Base-by-base conservation (phyloP, 2,888 invertebrate species). In the Scaeva pyrastri region DNA sequence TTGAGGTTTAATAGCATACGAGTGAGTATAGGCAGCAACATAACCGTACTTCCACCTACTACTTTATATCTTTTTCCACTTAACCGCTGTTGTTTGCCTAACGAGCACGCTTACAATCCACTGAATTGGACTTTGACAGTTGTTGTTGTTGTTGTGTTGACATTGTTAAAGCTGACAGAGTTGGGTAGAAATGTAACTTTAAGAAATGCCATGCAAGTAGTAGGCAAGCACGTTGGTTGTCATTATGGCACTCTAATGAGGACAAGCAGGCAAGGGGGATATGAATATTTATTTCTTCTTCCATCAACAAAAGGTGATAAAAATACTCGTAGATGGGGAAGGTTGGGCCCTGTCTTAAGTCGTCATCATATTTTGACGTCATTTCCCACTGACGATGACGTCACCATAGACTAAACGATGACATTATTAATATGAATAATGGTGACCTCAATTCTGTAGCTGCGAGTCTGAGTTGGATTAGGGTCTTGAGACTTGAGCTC, bases 101-200 rank as follows among this genome's bases (percentile, higher is more conserved):
- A 79, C 79, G 79, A 79, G 72, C 45, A 71, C 43, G 82, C 45
- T 68, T 45, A 43, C 73, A 73, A 74, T 78, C 78, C 62, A 50
- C 66, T 76, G 76, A 82, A 77, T 82, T 82, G 71, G 56, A 62
- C 73, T 64, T 41, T 75, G 56, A 36, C 58, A 73, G 56, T 14
- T n/a, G n/a, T 26, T 19, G 31, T 21, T 45, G 64, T 23, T n/a
- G n/a, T 10, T 26, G 56, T 36, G 23, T 58, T 19, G 10, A 56
- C 16, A 16, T 39, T 39, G 39, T 8, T 39, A 31, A 31, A 31
- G 31, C 31, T 31, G 8, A 5, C 31, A 14, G 14, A 21, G 10
- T 21, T 60, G 19, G 14, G 12, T 19, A 64, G 19, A 26, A 64
- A 45, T 48, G 6, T 14, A 2, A 14, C 21, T 19, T 23, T 11